A percentile compares a stretch with the other conserved stretches of the same genome.
Evolutionary conservation across 1,140 invertebrate genomes (phyloP).

Genomic region (Heliconius hermathena): DNA sequence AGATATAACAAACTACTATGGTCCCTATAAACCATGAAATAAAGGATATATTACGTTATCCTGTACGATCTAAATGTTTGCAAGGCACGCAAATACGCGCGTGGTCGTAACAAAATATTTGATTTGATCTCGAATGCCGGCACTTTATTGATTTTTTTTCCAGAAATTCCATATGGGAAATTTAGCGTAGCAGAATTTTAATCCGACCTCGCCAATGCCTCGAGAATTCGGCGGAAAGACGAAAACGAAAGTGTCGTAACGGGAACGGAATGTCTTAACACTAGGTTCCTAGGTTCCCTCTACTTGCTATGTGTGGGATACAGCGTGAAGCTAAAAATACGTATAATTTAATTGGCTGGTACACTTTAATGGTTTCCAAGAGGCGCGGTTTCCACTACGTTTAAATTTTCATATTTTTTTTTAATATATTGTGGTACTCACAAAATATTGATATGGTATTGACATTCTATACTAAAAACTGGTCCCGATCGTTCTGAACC

Average conservation of each 20-base stretch:
- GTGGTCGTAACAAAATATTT: conserved; percentile 20
- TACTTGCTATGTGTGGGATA: too few species aligned
- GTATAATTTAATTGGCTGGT: too few species aligned
- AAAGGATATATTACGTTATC: conserved; percentile 9
- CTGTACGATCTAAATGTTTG: conserved; percentile 14
- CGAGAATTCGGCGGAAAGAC: too few species aligned
- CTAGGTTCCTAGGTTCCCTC: too few species aligned
- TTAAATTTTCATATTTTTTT: not conserved
- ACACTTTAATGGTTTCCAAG: too few species aligned
- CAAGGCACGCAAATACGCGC: conserved; percentile 15
- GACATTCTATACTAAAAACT: not conserved
- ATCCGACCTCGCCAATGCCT: not conserved
- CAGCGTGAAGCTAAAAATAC: too few species aligned
- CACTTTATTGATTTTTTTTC: conserved; percentile 8
- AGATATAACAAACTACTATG: conserved; percentile 1
- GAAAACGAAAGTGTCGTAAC: too few species aligned
- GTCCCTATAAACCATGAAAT: not conserved
- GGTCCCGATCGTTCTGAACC: not conserved
- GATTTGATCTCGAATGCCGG: conserved; percentile 12
- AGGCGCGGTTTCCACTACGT: not conserved
- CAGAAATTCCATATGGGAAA: not conserved
- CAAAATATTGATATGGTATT: not conserved
- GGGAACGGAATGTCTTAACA: too few species aligned
- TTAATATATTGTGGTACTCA: too few species aligned
- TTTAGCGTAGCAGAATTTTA: not conserved